Percentiles rank a stretch among this genome's conserved stretches.
phyloP scores from a whole-genome alignment of 2,888 invertebrate genomes.

The Orthosia incerta region DNA sequence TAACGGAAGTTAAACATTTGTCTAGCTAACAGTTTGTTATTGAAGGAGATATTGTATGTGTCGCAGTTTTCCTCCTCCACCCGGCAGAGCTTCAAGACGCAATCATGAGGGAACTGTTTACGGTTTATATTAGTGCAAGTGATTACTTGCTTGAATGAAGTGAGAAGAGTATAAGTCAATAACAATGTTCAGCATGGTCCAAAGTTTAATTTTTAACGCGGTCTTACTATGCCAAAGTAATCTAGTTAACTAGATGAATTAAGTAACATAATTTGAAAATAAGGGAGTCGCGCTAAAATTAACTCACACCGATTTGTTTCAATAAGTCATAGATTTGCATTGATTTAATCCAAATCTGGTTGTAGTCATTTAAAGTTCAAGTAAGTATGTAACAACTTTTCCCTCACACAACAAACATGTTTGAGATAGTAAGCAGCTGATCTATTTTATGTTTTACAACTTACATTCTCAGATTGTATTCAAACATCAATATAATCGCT shows the following conservation, averaged over 20 bases:
- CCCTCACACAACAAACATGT: constrained; percentile 19
- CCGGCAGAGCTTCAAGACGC: constrained; percentile 25
- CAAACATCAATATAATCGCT: constrained; percentile 43
- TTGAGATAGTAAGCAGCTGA: constrained; percentile 22
- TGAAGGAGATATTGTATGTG: constrained; percentile 50
- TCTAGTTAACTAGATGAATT: background rate
- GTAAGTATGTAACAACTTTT: background rate
- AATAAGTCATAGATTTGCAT: constrained; percentile 4
- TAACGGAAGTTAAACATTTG: constrained; percentile 60
- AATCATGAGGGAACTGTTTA: constrained; percentile 26
- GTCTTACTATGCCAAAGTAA: background rate
- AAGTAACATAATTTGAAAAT: background rate
- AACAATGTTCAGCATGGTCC: background rate
- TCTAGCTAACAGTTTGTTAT: constrained; percentile 50
- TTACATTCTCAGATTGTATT: constrained; percentile 41
- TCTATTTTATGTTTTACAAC: constrained; percentile 40
- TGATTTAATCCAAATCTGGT: background rate
- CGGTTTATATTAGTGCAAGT: constrained; percentile 25
- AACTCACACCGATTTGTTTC: background rate
- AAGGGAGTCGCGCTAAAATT: background rate
- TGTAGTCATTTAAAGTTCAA: background rate
- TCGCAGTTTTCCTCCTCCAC: constrained; percentile 47
- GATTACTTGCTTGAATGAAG: constrained; percentile 28
- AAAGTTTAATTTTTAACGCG: background rate
- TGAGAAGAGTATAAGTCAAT: constrained; percentile 9